Percentiles rank a stretch among this genome's conserved stretches.
Conservation (phyloP, 2,888 invertebrate species). For the Calephelis perditalis region DNA sequence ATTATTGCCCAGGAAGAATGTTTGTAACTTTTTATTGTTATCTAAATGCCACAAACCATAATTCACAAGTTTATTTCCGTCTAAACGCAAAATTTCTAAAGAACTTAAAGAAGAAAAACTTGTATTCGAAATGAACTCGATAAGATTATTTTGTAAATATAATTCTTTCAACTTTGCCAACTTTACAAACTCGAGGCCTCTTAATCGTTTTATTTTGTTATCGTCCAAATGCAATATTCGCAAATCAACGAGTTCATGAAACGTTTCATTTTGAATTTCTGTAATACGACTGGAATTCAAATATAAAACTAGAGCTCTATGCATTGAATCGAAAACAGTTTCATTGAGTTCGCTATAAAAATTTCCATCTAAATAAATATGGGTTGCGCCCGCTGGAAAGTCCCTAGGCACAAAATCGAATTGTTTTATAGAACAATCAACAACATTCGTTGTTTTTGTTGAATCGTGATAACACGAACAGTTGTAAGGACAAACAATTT, state of each 20-base stretch:
- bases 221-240: conserved; percentile 91
- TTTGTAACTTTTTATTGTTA: conserved; percentile 84
- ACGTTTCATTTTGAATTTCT: conserved; percentile 90
- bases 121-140: conserved; percentile 87
- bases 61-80: conserved; percentile 89
- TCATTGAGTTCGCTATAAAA: conserved; percentile 85
- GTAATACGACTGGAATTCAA: conserved; percentile 90
- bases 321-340: conserved; percentile 62
- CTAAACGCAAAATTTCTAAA: conserved; percentile 88
- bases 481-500: conserved; percentile 94
- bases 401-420: conserved; percentile 86
- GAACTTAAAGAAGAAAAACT: conserved; percentile 88
- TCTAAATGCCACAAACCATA: conserved; percentile 89
- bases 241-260: conserved; percentile 86
- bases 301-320: conserved; percentile 82
- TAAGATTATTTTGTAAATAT: conserved; percentile 91
- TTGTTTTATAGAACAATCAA: conserved; percentile 91
- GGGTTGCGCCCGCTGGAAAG: conserved; percentile 94
- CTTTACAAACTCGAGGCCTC: conserved; percentile 91
- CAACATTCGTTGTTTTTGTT: conserved; percentile 93
- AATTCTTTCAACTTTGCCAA: conserved; percentile 88
- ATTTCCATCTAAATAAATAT: conserved; percentile 95
- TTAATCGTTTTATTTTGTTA: conserved; percentile 86
- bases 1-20: conserved; percentile 88
- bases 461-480: conserved; percentile 97